Base-by-base conservation (phyloP, 1,140 invertebrate species). In the Zaprionus kolodkinae region DNA sequence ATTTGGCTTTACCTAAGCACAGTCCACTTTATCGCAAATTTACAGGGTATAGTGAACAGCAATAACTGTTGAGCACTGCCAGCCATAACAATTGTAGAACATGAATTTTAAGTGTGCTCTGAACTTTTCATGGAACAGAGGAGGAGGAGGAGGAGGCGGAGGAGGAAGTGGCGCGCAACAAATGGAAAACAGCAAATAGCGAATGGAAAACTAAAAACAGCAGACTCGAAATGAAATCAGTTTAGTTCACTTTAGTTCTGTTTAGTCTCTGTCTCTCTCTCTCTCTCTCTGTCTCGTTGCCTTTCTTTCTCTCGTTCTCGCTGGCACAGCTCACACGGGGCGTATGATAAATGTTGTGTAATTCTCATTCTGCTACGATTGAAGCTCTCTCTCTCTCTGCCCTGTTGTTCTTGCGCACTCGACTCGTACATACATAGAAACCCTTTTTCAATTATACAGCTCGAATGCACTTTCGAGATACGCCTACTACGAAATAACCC, bases 371-470 rank as follows among this genome's bases (percentile, higher is more conserved):
- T 87, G 83, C 80, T 78, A 60, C 63, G 69, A 72, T 15, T 68
- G 61, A 17, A 45, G 40, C 27, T 57, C n/a, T n/a, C n/a, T n/a
- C n/a, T n/a, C n/a, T n/a, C n/a, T n/a, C 59, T 76, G 81, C 52
- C 69, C 79, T 72, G 61, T 75, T 76, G 40, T 73, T 69, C 67
- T 62, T 65, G 55, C 36, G 40, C 55, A 35, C 54, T 38, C n/a
- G 25, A 15, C 36, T 66, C 35, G 67, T 70, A 75, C 35, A 64
- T 70, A 78, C 74, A 72, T 48, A 55, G 61, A 77, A 69, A 74
- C 73, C 87, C 78, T 81, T 89, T 83, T 91, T 91, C 80, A 91
- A 91, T 91, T 90, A 91, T 81, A 74, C 65, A 80, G 75, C 87
- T 83, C 83, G 59, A 87, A 74, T 88, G 79, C 79, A 76, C 64